Evolutionary conservation across 2,797 vertebrate genomes (phyloP).

Genomic region (Pristis pectinata): DNA sequence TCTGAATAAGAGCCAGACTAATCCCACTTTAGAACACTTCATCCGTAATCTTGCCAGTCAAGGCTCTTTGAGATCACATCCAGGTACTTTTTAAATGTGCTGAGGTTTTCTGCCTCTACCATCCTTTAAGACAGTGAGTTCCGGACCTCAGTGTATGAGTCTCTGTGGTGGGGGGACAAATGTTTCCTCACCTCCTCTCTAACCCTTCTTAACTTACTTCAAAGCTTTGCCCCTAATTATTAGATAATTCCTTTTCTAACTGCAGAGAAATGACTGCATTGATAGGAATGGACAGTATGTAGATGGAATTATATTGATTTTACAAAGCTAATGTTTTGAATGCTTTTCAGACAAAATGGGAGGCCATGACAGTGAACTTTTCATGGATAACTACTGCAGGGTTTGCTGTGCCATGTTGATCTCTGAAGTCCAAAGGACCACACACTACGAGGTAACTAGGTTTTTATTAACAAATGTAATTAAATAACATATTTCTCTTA

Average conservation of each 20-base stretch:
- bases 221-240: not conserved
- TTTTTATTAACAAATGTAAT: conserved; percentile 62
- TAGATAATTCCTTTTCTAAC: not conserved
- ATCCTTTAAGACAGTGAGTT: too few species aligned
- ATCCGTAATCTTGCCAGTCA: too few species aligned
- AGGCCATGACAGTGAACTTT: conserved; percentile 50
- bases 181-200: too few species aligned
- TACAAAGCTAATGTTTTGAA: not conserved
- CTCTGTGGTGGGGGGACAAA: too few species aligned
- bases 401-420: conserved; percentile 70
- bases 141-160: too few species aligned
- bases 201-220: too few species aligned
- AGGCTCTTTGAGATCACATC: too few species aligned
- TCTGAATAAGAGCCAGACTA: too few species aligned
- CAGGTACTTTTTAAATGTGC: too few species aligned
- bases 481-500: conserved; percentile 61
- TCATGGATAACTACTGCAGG: conserved; percentile 71
- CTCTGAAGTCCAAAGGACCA: conserved; percentile 68
- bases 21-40: too few species aligned
- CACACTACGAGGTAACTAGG: conserved; percentile 73
- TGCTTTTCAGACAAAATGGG: conserved; percentile 28
- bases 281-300: not conserved
- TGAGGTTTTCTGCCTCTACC: too few species aligned
- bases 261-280: not conserved
- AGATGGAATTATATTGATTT: not conserved